Conservation (phyloP, 2,888 invertebrate genomes). For the Syritta pipiens region DNA sequence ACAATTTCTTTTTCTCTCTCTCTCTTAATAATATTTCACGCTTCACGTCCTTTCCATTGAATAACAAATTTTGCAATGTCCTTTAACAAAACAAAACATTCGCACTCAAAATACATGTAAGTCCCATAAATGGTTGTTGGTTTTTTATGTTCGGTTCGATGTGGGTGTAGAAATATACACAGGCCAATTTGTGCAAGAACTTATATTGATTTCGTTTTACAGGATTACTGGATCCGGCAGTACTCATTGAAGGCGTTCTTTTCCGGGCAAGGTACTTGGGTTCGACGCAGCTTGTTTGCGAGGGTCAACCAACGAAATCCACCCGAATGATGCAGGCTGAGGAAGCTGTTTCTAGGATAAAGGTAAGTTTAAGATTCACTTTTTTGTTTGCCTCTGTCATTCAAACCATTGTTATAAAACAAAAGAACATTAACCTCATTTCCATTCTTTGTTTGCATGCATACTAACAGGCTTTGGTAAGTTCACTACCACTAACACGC, state of each 20-base stretch:
- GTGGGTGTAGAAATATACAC: background rate
- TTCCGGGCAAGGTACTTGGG: constrained; percentile 98
- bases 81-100: constrained; percentile 52
- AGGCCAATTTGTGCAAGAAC: background rate
- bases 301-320: constrained; percentile 99
- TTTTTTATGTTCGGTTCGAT: constrained; percentile 8
- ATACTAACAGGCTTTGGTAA: constrained; percentile 75
- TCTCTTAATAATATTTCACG: constrained; percentile 60
- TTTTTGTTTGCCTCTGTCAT: background rate
- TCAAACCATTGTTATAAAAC: constrained; percentile 8
- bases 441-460: constrained; percentile 57
- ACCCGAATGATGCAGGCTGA: constrained; percentile 99
- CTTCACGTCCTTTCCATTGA: constrained; percentile 58
- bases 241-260: constrained; percentile 98
- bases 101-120: constrained; percentile 59
- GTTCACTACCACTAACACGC: constrained; percentile 17
- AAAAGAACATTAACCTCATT: constrained; percentile 52
- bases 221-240: constrained; percentile 85
- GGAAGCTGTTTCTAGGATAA: constrained; percentile 99
- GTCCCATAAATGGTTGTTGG: constrained; percentile 39
- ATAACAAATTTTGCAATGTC: constrained; percentile 59
- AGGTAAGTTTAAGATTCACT: constrained; percentile 84
- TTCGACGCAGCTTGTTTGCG: constrained; percentile 98
- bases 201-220: constrained; percentile 23
- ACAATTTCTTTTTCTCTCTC: constrained; percentile 43